Evolutionary conservation across 2,797 vertebrate genomes (phyloP), one percentile per base, ranked within the genome.

Genomic region (Hemitrygon akajei): DNA sequence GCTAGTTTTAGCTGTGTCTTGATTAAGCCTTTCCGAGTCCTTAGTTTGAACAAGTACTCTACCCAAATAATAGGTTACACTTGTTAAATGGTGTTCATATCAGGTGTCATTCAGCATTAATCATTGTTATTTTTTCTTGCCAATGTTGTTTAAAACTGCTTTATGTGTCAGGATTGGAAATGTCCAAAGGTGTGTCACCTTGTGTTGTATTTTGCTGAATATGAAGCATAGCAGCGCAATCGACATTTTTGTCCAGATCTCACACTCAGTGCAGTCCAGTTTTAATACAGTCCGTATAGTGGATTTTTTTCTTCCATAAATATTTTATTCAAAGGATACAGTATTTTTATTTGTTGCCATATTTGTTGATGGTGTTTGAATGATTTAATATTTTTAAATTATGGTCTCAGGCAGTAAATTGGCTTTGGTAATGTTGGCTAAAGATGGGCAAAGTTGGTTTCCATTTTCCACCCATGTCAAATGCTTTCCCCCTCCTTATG

Each of bases 1-100:
- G 14, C 66, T 40, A 40, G 89, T 37, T 30, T 93, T 47, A 93
- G 56, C 40, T 75, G 10, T 92, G 37, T 76, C 76, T 76, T 93
- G 91, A 93, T 93, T 10, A 69, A 69, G 60, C 60, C 63, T 47
- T 56, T 93, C 69, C 27, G 7, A 69, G n/a, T 71, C 66, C 69
- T 40, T 63, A 73, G 66, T 71, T 25, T 71, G 91, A 7, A 34
- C 25, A 25, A 76, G 71, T 56, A 40, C 47, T 58, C 22, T 12
- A 56, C 37, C 40, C 71, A 93, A 93, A 93, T 93, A 93, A 93
- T 40, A 76, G 69, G 71, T 93, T 58, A 30, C 22, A 93, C 40
- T 93, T 76, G 56, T 76, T 93, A 47, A 27, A 56, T 56, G 47
- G 37, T 93, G 37, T 76, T 93, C 69, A 93, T 18, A 76, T 40